Evolutionary conservation across 64 coral and sea anemone genomes (phyloP), one percentile per base, ranked within the genome.

Genomic region (Pocillopora damicornis): DNA sequence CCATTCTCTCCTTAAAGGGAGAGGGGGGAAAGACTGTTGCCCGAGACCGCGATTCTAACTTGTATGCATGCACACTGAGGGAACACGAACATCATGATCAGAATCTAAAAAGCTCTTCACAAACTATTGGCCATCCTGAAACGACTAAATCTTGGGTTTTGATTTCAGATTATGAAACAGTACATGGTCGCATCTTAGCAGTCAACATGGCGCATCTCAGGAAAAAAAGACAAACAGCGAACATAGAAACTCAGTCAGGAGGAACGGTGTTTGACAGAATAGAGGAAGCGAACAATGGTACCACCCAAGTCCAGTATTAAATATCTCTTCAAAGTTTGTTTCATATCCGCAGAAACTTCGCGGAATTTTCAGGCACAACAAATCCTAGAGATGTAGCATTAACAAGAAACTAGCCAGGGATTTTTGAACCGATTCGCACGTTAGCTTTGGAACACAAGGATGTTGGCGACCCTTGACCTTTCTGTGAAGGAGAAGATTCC

Each of bases 141-240:
- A 87, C 2, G 2, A 16, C n/a, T 8, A 58, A 13, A 13, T 26
- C 1, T 58, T 42, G 12, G 14, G 23, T 45, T 66, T 86, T 72
- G n/a, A 11, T 79, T 87, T 13, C 90, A 95, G 94, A 92, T 11
- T 92, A 89, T 25, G 90, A 95, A 9, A 86, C 90, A 10, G 90
- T 87, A 9, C 90, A 95, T 65, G 90, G 82, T 8, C 64, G 87
- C 20, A 92, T 95, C 42, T 75, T 95, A 45, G 94, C 94, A 4
- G 87, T 95, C 13, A 95, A 95, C 78, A 92, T 87, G 81, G 94
- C 76, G 12, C 94, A 95, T 65, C 35, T 60, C 34, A 63, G 79
- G 35, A 95, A 90, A 57, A 75, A 77, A 63, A 42, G 74, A 42
- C 26, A 77, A 60, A 25, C 42, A 13, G 58, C 20, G 4, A 14